phyloP scores from a whole-genome alignment of 2,888 invertebrate genomes.

The Lasioglossum leucozonium region DNA sequence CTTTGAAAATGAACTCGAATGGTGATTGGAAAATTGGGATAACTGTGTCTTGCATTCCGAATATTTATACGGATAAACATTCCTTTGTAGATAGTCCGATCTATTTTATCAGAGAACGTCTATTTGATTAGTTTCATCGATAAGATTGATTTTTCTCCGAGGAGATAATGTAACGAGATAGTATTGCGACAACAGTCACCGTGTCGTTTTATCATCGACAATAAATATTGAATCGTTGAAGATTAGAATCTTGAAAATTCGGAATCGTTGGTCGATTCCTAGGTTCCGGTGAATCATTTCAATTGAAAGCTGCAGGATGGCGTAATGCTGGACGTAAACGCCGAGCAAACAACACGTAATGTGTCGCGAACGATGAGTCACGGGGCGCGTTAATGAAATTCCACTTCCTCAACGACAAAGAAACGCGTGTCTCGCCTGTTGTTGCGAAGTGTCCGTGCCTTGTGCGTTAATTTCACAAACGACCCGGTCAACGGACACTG shows the following conservation, averaged over 20 bases:
- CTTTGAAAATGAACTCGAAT: background rate
- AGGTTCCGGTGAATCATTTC: background rate
- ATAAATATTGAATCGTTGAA: background rate
- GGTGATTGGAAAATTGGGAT: background rate
- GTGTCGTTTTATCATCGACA: background rate
- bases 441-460: constrained; percentile 56
- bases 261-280: background rate
- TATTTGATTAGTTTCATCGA: background rate
- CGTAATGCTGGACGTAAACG: background rate
- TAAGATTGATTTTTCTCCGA: background rate
- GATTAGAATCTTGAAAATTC: background rate
- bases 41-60: background rate
- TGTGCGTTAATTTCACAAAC: constrained; percentile 63
- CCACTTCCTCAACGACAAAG: constrained; percentile 70
- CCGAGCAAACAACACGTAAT: constrained; percentile 32
- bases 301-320: background rate
- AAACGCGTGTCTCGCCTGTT: constrained; percentile 58
- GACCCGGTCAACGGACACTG: constrained; percentile 26
- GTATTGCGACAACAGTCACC: background rate
- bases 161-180: background rate
- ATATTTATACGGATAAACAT: background rate
- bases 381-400: constrained; percentile 69
- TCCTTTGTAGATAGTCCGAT: background rate
- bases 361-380: constrained; percentile 63
- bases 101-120: background rate